A percentile compares a stretch with the other conserved stretches of the same genome.
Evolutionary conservation across 2,888 invertebrate genomes (phyloP).

Genomic region (Amblyjoppa proteus): DNA sequence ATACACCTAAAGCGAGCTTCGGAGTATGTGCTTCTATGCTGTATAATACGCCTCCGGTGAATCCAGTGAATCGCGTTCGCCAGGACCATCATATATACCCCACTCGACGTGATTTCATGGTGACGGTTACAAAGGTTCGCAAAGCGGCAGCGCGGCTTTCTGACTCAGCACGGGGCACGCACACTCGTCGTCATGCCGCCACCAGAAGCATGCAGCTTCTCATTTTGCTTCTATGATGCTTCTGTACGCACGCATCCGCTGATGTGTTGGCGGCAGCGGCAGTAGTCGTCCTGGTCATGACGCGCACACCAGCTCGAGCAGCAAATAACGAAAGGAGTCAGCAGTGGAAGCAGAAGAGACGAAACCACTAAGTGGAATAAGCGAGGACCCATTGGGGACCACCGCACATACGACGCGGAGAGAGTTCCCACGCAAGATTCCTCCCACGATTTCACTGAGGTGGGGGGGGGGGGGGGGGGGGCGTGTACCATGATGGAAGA

Average conservation of each 20-base stretch:
- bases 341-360: slow-evolving; percentile 42
- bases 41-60: slow-evolving; percentile 45
- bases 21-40: slow-evolving; percentile 22
- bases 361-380: slow-evolving; percentile 56
- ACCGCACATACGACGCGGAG: slow-evolving; percentile 44
- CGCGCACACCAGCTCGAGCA: slow-evolving; percentile 7
- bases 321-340: slow-evolving; percentile 30
- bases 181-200: slow-evolving; percentile 23
- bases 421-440: slow-evolving; percentile 79
- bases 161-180: slow-evolving; percentile 60
- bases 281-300: neutral
- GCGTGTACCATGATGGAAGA: slow-evolving; percentile 72
- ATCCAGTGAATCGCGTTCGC: slow-evolving; percentile 44
- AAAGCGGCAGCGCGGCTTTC: slow-evolving; percentile 64
- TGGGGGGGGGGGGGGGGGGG: slow-evolving; percentile 67
- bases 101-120: slow-evolving; percentile 67
- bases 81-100: slow-evolving; percentile 18
- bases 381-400: slow-evolving; percentile 50
- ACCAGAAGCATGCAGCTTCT: slow-evolving; percentile 35
- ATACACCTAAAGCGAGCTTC: slow-evolving; percentile 14
- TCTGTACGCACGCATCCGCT: neutral
- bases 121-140: slow-evolving; percentile 64
- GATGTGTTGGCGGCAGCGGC: neutral
- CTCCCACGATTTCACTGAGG: slow-evolving; percentile 75
- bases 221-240: slow-evolving; percentile 26